Percentiles rank a stretch among this genome's conserved stretches.
phyloP scores from a whole-genome alignment of 2,113 vertebrate species.

The Etia nguti region DNA sequence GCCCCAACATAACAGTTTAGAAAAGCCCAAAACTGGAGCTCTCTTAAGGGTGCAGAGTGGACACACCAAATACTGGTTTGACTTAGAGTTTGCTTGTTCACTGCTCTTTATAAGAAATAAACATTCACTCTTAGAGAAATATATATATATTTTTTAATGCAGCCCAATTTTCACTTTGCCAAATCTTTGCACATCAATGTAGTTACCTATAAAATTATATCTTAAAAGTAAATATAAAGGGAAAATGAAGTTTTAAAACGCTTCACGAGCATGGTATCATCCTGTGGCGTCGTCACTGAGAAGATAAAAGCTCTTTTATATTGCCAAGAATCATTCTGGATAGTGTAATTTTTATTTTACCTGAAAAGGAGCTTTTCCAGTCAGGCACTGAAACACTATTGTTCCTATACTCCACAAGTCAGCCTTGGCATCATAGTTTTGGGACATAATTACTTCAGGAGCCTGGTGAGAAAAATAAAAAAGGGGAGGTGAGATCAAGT shows the following conservation, averaged over 20 bases:
- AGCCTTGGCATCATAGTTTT: slow-evolving; percentile 95
- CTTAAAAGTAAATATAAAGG: not conserved
- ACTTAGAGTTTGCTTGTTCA: not conserved
- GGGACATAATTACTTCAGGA: slow-evolving; percentile 98
- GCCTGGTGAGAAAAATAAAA: slow-evolving; percentile 75
- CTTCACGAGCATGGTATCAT: not conserved
- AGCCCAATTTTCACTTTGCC: not conserved
- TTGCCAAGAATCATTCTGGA: not conserved
- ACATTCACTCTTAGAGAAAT: not conserved
- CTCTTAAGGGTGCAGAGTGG: not conserved
- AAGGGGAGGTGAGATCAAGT: not conserved
- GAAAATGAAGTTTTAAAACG: not conserved
- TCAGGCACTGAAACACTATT: slow-evolving; percentile 96
- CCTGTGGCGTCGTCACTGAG: not conserved
- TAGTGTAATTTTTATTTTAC: slow-evolving; percentile 52
- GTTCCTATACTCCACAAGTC: slow-evolving; percentile 98
- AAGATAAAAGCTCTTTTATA: not conserved
- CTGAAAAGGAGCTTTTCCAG: slow-evolving; percentile 96
- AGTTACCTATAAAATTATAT: not conserved
- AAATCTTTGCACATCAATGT: not conserved
- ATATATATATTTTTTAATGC: not conserved
- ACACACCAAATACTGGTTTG: not conserved
- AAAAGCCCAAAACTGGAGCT: not conserved
- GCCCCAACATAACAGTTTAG: not conserved
- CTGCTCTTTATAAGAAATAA: too few relatives aligned